Base-by-base conservation (phyloP, 1,140 invertebrate species). In the Arctopsyche grandis region DNA sequence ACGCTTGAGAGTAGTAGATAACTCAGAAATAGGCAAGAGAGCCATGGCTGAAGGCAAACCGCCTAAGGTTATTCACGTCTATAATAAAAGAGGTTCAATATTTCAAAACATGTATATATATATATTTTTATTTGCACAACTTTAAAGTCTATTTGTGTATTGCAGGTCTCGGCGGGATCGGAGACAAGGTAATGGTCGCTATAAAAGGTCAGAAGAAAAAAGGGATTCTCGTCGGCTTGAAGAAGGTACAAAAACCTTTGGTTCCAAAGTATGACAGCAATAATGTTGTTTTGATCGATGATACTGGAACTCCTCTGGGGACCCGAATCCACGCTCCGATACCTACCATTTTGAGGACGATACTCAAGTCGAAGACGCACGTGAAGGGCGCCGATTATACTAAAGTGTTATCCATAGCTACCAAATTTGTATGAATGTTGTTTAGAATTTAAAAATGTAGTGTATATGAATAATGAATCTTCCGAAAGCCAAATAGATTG, bases 151-250 rank as follows among this genome's bases (percentile, higher is more conserved):
- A 38, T 52, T n/a, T n/a, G n/a, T 16, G 7, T 75, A 83, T 86
- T 88, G 79, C 80, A 83, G 88, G 87, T 71, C 85, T 90, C 10
- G 90, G 90, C 4, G 85, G 83, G 1, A 89, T 90, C 89, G 96
- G 96, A 44, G 96, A 97, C 84, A 94, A 91, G 91, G 93, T 99
- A 9, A 84, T 99, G 82, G 93, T 99, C n/a, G 97, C 98, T 3
- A 96, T 99, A 81, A 96, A 95, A 87, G 98, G 98, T 26, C 94
- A 99, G 85, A 99, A 98, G 91, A 98, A 97, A 85, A 97, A 97
- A 87, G 98, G 93, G 1, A 95, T 98, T 79, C 89, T 99, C 66
- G 98, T 99, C 22, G 98, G 98, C 0, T 88, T 96, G 0, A 97
- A 97, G 85, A 93, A 96, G 84, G 92, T 91, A 75, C 96, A 98